Evolutionary conservation across 2,113 vertebrate genomes (phyloP).

Genomic region (Megaleporinus macrocephalus): DNA sequence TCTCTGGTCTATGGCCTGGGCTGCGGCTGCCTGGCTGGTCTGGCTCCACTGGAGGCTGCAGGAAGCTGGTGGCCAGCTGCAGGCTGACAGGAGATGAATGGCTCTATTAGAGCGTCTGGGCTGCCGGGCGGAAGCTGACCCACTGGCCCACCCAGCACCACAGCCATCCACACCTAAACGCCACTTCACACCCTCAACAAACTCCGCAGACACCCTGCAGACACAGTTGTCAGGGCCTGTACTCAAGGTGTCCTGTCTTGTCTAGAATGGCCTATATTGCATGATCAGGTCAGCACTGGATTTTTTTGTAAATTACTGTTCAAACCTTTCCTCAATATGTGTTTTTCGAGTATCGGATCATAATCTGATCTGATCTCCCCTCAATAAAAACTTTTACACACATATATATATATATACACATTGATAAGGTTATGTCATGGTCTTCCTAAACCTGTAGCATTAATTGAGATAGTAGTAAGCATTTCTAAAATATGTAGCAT

Average conservation of each 20-base stretch:
- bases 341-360: no score
- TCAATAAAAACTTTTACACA: no score
- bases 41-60: background rate
- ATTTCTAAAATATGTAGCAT: no score
- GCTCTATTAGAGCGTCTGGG: constrained; percentile 48
- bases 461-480: no score
- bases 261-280: constrained; percentile 35
- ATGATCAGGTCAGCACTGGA: constrained; percentile 27
- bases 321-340: no score
- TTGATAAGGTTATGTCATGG: no score
- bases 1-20: constrained; percentile 16
- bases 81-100: constrained; percentile 58
- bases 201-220: background rate
- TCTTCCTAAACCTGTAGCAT: no score
- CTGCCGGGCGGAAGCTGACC: constrained; percentile 44
- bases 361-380: no score
- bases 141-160: constrained; percentile 35
- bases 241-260: constrained; percentile 11
- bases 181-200: constrained; percentile 1
- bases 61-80: constrained; percentile 48
- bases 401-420: no score
- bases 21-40: constrained; percentile 9
- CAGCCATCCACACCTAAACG: constrained; percentile 15
- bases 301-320: no score
- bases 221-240: background rate